A percentile compares a stretch with the other conserved stretches of the same genome.
phyloP scores from a whole-genome alignment of 1,140 invertebrate genomes.

The Bactericera cockerelli region DNA sequence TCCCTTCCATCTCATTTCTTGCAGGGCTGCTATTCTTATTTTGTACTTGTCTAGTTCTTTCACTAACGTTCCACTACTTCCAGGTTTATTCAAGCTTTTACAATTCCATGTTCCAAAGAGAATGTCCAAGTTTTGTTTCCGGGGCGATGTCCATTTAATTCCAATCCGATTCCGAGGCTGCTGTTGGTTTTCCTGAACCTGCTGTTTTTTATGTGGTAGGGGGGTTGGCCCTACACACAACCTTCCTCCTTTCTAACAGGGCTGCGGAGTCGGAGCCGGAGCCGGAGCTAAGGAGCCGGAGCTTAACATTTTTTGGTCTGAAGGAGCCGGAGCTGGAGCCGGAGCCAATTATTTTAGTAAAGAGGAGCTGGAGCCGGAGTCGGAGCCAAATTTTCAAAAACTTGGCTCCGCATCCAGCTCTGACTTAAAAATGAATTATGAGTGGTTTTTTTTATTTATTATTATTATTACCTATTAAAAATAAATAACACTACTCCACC shows the following conservation, averaged over 20 bases:
- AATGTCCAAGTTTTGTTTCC: background rate
- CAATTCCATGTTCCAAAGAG: constrained; percentile 19
- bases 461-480: too few relatives aligned
- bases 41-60: constrained; percentile 18
- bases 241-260: constrained; percentile 3
- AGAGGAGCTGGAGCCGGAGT: too few relatives aligned
- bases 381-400: too few relatives aligned
- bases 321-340: too few relatives aligned
- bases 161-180: background rate
- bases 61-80: constrained; percentile 12
- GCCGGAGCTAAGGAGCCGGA: too few relatives aligned
- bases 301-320: too few relatives aligned
- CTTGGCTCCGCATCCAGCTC: too few relatives aligned
- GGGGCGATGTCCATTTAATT: background rate
- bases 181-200: background rate
- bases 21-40: constrained; percentile 17
- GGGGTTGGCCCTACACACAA: background rate
- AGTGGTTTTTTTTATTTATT: too few relatives aligned
- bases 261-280: too few relatives aligned
- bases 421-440: too few relatives aligned
- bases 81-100: constrained; percentile 14
- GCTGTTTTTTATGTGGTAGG: background rate
- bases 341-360: too few relatives aligned
- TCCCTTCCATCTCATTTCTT: constrained; percentile 17
- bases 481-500: too few relatives aligned